Base-by-base conservation (phyloP, 2,888 invertebrate species). In the Epinotia demarniana region DNA sequence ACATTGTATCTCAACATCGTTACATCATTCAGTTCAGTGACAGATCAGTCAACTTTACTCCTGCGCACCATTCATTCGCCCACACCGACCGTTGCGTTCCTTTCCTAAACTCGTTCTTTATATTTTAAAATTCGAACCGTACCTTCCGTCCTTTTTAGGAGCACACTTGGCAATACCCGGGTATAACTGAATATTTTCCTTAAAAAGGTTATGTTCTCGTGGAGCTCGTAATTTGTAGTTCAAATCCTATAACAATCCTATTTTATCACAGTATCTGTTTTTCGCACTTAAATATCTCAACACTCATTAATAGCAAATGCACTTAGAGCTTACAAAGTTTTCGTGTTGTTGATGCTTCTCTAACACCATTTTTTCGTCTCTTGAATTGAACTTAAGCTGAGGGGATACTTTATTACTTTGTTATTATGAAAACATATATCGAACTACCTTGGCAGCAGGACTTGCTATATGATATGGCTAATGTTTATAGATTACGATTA, bases 1-100 rank as follows among this genome's bases (percentile, higher is more conserved):
- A 84, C 83, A 83, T 83, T 79, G 75, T 85, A 84, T 84, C 83
- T 80, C 82, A 85, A 83, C 86, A 85, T 83, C 85, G 86, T 92
- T 91, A 90, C 91, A 90, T 92, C 92, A 92, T 88, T 91, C 90
- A 89, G 91, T 90, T 86, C 84, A 87, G 82, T 84, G 86, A 83
- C 83, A 82, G 88, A 90, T 89, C 90, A 90, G 91, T 91, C 90
- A 89, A 92, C 58, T 55, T 57, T 57, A 68, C 89, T 88, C 88
- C 80, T 81, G 84, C 84, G 84, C 86, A 83, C 84, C 85, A 89
- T 91, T 90, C 87, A 86, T 86, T 85, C 92, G 90, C 92, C 93
- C 91, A 92, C 92, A 83, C 72, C 60, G 73, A 61, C 66, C 75
- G 76, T 77, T 78, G 81, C 82, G 82, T 82, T 81, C 81, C 79